These are phyloP conservation scores for Centropus bengalensis DNA, from an alignment of 2,113 vertebrate species.

Conservation along the genomic window DNA sequence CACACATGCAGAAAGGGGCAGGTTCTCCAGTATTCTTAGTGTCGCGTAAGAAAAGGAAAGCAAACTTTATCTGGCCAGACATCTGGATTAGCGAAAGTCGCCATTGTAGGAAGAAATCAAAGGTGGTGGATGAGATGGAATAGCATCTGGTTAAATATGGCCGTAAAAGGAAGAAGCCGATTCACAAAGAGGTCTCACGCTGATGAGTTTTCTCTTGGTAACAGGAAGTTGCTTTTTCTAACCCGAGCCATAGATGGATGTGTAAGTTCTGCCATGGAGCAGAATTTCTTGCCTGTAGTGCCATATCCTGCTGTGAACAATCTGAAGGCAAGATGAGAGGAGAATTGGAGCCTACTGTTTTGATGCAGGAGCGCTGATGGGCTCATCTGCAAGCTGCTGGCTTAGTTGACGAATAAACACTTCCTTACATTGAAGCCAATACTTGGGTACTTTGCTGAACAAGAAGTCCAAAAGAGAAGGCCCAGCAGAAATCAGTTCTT, in stretches of 20 bases:
- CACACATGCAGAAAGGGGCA: neutral
- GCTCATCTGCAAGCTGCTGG: conserved; percentile 18
- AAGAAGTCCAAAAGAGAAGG: neutral
- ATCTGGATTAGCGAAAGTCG: neutral
- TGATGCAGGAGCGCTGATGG: neutral
- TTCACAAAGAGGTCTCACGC: neutral
- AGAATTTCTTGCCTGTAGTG: neutral
- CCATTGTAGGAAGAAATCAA: neutral
- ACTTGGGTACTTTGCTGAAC: neutral
- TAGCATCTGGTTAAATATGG: neutral
- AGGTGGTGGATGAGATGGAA: neutral
- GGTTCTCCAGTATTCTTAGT: neutral
- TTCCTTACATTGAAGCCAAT: neutral
- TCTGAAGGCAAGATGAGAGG: conserved; percentile 25
- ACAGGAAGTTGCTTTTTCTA: conserved; percentile 6
- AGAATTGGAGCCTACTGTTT: conserved; percentile 42
- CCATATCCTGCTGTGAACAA: neutral
- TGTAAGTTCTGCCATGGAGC: neutral
- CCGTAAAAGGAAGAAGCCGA: neutral
- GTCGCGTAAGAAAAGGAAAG: neutral
- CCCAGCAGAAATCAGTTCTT: neutral
- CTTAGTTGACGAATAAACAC: conserved; percentile 41
- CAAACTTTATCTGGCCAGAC: neutral
- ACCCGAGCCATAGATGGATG: neutral
- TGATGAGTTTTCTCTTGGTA: neutral